Percentiles rank a stretch among this genome's conserved stretches.
These are phyloP conservation scores for Leptatherina wallacei DNA, from an alignment of 2,797 vertebrate species.

Conservation along the genomic window DNA sequence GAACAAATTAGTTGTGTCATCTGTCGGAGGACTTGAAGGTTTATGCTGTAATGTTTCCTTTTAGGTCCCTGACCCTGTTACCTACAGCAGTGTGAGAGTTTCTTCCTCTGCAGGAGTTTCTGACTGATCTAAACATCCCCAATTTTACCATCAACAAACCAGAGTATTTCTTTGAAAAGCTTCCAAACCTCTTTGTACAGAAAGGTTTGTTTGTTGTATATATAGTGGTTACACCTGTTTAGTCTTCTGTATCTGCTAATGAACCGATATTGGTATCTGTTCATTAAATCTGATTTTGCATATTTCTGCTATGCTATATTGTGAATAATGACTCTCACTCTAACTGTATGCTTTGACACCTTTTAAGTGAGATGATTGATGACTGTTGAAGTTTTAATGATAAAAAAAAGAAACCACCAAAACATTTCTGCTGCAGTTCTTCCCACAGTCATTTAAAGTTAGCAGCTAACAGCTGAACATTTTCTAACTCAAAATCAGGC, in stretches of 20 bases:
- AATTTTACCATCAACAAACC: constrained; percentile 4
- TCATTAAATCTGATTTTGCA: background rate
- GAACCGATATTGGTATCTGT: background rate
- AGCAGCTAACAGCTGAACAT: background rate
- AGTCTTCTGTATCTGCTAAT: background rate
- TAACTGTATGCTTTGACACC: background rate
- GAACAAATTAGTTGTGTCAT: no score
- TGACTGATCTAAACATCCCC: rapidly evolving
- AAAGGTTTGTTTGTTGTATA: no score
- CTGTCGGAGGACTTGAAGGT: no score
- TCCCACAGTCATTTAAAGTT: background rate
- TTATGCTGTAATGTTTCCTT: no score
- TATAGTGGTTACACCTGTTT: background rate
- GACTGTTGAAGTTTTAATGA: background rate
- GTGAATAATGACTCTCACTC: background rate
- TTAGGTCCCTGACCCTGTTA: no score
- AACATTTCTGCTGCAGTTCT: background rate
- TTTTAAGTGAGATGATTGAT: background rate
- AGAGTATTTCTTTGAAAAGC: no score
- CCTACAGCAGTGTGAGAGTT: no score
- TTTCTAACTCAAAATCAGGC: no score
- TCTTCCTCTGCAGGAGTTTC: no score
- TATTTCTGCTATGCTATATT: background rate
- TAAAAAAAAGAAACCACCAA: background rate
- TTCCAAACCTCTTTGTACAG: no score